Base-by-base conservation (phyloP, 2,113 vertebrate species). In the Entelurus aequoreus region DNA sequence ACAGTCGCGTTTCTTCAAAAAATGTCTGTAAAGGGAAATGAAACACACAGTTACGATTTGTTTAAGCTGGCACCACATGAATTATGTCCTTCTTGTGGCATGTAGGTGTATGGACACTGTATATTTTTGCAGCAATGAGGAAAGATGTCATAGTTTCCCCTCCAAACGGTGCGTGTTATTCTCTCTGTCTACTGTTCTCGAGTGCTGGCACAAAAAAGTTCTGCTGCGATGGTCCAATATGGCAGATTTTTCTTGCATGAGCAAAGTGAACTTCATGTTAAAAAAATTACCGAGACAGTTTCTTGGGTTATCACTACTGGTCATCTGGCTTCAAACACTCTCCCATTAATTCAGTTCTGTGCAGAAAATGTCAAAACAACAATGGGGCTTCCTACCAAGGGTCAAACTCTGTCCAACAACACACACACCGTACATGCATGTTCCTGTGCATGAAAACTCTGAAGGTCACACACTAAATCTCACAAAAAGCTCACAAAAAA, bases 311-410 rank as follows among this genome's bases (percentile, higher is more conserved):
- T 79, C 56, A 37, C 62, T 16, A 63, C 49, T 71, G 63, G 64
- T 85, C 77, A 84, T 84, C 79, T 70, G 54, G 47, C 58, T 72
- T 63, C 6, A 68, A 72, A 71, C 65, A 40, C 53, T 74, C 69
- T 68, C 77, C 76, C 80, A 74, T 80, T 74, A 79, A 87, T 75
- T 64, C 65, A 44, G 75, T 59, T 74, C 84, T 81, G 81, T 61
- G 50, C 28, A 54, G 69, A 74, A 86, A 90, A 88, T 86, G 87
- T 84, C 87, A 90, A 56, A 75, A 63, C 46, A 84, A 90, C 82
- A 89, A 88, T 85, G 74, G 69, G 8, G 60, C 74, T 81, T 87
- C 84, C 86, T 86, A 76, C 21, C 0, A 28, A 36, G 75, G 85
- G 75, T 84, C 74, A 59, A 66, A 60, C 48, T 58, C 46, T 28